Base-by-base conservation (phyloP, 1,140 invertebrate species). In the Rhagoletis pomonella region DNA sequence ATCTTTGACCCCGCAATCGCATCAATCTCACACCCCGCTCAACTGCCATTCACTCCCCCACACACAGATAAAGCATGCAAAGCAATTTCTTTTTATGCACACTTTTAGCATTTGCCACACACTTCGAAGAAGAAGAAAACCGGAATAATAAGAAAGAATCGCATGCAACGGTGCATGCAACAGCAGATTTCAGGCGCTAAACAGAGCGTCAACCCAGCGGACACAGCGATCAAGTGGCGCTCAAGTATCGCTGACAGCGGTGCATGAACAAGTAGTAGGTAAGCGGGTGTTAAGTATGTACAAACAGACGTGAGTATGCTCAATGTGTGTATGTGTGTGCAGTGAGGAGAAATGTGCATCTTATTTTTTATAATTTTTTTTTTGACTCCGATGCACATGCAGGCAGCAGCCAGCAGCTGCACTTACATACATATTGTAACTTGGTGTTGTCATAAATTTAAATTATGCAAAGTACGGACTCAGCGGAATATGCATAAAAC, bases 401-500 rank as follows among this genome's bases (percentile, higher is more conserved):
- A 29, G 29, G 29, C 29, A 29, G 29, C 29, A 29, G 29, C 29
- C 29, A 29, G 29, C 29, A 67, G 29, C 29, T 39, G 6, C 64
- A 19, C 19, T 50, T 81, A 19, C 19, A 69, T 81, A 19, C 19
- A 69, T 69, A 50, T 81, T 10, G 5, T 50, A 55, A 81, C 47
- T 81, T 81, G 50, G 73, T 81, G 17, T 81, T 81, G 73, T 81
- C 73, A 81, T 81, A 81, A 81, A 81, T 81, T 50, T 81, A 55
- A 81, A 81, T 55, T 81, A 81, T 81, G 73, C 73, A 81, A 81
- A 81, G 73, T 58, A 50, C 19, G n/a, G 14, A 4, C 47, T 58
- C 47, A 12, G 67, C 12, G 67, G 39, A 39, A 17, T 73, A 47
- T 10, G 42, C 39, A 39, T 14, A 73, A 73, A 47, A 55, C 73